These are phyloP conservation scores for Pedetes capensis DNA, from an alignment of 2,113 vertebrate genomes.

Conservation along the genomic window DNA sequence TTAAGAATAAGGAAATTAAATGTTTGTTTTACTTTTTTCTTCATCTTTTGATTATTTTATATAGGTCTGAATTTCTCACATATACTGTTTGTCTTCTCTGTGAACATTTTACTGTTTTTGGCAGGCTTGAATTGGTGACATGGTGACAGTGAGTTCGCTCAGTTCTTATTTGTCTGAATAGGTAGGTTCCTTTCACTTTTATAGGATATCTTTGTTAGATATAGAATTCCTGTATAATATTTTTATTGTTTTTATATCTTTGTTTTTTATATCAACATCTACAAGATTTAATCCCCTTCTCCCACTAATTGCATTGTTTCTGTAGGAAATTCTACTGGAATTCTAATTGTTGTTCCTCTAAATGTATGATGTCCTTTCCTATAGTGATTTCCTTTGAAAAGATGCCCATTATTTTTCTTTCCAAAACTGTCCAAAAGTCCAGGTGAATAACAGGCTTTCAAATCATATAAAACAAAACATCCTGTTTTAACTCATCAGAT, in stretches of 20 bases:
- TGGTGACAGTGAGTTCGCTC: not conserved
- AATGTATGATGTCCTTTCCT: not conserved
- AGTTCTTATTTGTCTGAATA: not conserved
- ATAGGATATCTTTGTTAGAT: not conserved
- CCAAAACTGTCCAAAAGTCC: not conserved
- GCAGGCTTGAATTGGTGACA: not conserved
- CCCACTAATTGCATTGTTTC: not conserved
- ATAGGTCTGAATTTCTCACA: not conserved
- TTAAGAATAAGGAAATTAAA: not conserved
- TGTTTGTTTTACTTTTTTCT: not conserved
- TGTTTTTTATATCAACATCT: not conserved
- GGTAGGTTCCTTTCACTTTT: not conserved
- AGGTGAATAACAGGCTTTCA: conserved; percentile 24
- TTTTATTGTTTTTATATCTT: not conserved
- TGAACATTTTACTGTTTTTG: not conserved
- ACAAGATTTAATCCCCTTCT: not conserved
- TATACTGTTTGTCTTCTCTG: not conserved
- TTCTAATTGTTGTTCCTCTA: not conserved
- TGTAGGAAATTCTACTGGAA: not conserved
- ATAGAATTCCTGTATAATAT: not conserved
- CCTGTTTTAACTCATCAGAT: conserved; percentile 27
- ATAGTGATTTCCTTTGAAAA: not conserved
- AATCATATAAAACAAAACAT: conserved; percentile 40
- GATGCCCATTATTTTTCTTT: conserved; percentile 30
- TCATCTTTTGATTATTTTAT: not conserved